Base-by-base conservation (phyloP, 1,140 invertebrate genomes). In the Drosophila albomicans region DNA sequence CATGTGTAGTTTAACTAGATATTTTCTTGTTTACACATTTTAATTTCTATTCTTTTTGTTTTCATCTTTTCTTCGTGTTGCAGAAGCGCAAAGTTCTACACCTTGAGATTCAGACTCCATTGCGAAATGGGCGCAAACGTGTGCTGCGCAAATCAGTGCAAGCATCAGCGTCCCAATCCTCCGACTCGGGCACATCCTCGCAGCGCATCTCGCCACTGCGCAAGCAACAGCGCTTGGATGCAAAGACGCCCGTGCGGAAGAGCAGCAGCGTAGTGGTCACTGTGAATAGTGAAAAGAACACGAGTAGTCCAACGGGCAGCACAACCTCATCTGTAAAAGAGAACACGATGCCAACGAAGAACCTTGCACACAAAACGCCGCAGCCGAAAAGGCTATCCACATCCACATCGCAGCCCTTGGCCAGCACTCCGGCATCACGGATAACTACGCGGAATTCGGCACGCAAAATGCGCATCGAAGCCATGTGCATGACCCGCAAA, bases 71-170 rank as follows among this genome's bases (percentile, higher is more conserved):
- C 8, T 48, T 64, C 71, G 38, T 30, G 62, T 57, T 41, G 45
- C 16, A 61, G 52, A 13, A 91, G 75, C 75, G 63, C 15, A 89
- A 76, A 10, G 78, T 91, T 11, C 41, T 82, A 43, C 72, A 71
- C 13, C 65, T 87, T 35, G 82, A 87, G 8, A 84, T 58, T 1
- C 58, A 69, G 25, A 81, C 88, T 6, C 88, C 88, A 2, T 4
- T 91, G 20, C 72, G 88, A 6, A 91, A 91, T 56, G 88, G 88
- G 2, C 75, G 81, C 4, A 91, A 91, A 25, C 65, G 88, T 4
- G 38, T 88, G 7, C 66, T 86, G 3, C 70, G 70, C 3, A 76
- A 72, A 3, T 70, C 80, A 0, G 7, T 68, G 32, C 58, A 43
- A n/a, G 57, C 73, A 5, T n/a, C 7, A 13, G 20, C 0, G 46